Evolutionary conservation across 2,888 invertebrate genomes (phyloP), one percentile per base, ranked within the genome.

Genomic region (Drosophila neonasuta): DNA sequence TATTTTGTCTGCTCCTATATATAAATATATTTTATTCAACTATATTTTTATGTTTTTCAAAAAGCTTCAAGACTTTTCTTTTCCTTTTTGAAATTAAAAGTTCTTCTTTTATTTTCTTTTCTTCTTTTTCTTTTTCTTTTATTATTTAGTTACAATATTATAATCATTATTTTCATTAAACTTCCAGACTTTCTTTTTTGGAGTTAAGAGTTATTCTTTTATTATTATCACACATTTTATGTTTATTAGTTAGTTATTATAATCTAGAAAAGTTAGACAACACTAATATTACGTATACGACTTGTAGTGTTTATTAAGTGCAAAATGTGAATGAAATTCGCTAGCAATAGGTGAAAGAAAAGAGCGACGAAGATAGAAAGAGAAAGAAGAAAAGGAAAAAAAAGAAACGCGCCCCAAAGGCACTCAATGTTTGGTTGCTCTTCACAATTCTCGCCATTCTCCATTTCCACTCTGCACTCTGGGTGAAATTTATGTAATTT

Each of bases 401-500:
- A 58, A 15, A 20, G 20, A 20, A 20, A 59, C 56, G 51, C 59
- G 44, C 51, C 55, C 55, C 32, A 20, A n/a, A 20, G 56, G 56
- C 60, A 49, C 69, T 69, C 50, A 50, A 32, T 55, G 36, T 39
- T 48, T 42, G 54, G 61, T 15, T 50, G 51, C 51, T 36, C 36
- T 62, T 65, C 56, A 36, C 64, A 48, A 49, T 59, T 61, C 61
- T 51, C 64, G 63, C 44, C 44, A 44, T 41, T 15, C 6, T 41
- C 39, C 44, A 44, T 20, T 44, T 17, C 11, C 20, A 44, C 10
- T 74, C 51, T 58, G 64, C 70, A 69, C 78, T 72, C 75, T 80
- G 82, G 84, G 83, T 85, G 87, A 89, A 90, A 89, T 90, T 90
- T 88, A 90, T 90, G 90, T 90, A 91, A 91, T 91, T 91, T 91